Evolutionary conservation across 37 sponge, comb jelly and placozoan genomes (phyloP), one percentile per base, ranked within the genome.

Genomic region (Diacarnus erythraeanus): DNA sequence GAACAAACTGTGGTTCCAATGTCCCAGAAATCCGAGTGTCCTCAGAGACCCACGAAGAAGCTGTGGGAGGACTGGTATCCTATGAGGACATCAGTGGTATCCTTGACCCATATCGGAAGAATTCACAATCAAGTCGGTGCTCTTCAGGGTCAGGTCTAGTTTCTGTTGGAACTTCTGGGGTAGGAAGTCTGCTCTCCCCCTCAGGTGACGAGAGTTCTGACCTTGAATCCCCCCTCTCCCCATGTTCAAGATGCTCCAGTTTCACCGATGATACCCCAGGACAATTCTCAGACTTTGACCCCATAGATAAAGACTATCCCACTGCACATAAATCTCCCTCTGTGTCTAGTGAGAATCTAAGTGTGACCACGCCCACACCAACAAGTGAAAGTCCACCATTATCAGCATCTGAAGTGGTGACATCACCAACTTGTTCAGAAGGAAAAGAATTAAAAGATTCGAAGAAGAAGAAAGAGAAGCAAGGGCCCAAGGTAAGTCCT

Each of bases 141-240:
- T 85, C 86, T 26, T 22, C 51, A 22, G 37, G 37, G 37, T 86
- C 81, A 21, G 42, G 37, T 41, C 41, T 27, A 10, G 40, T 22
- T 1, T 72, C 74, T 40, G 20, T 61, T 39, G 77, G 69, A 61
- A 77, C 74, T 57, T 78, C 88, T 39, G 88, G 88, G 23, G 59
- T 81, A 26, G 82, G 88, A 0, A 88, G 82, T 42, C 59, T 88
- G 34, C 69, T 81, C 38, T 81, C 88, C 12, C 82, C 88, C 1
- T 57, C 75, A 58, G 88, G 88, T 4, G 83, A 86, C n/a, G 91
- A 91, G 61, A 76, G 82, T 21, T 84, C 76, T 26, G 93, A 88
- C 41, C 77, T 80, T 36, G 92, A 91, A 59, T 91, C 92, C 6
- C 83, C 83, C 37, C 31, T 83, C 27, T 87, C 92, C 23, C 87